These are phyloP conservation scores for Melanostigma gelatinosum DNA, from an alignment of 2,113 vertebrate genomes.

Conservation along the genomic window DNA sequence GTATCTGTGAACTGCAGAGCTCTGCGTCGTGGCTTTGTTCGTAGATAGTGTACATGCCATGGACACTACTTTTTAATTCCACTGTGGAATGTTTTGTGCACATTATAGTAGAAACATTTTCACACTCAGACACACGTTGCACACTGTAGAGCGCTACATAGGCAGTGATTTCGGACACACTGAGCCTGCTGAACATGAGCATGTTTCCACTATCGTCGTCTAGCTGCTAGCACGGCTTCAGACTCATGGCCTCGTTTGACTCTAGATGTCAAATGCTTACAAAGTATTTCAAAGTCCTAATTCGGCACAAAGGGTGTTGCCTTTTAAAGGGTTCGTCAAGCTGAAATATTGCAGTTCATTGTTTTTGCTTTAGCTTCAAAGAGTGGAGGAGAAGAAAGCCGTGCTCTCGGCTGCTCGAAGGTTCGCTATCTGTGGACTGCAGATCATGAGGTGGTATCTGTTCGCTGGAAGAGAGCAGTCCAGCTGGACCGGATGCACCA, in stretches of 20 bases:
- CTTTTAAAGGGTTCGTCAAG: slow-evolving; percentile 37
- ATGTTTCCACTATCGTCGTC: not conserved
- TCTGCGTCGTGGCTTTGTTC: no score
- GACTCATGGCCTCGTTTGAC: not conserved
- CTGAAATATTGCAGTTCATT: slow-evolving; percentile 52
- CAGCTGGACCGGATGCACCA: slow-evolving; percentile 37
- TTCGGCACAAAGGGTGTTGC: slow-evolving; percentile 31
- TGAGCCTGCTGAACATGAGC: not conserved
- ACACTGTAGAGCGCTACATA: not conserved
- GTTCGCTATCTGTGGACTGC: slow-evolving; percentile 61
- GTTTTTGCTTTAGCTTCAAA: slow-evolving; percentile 60
- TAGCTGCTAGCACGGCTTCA: not conserved
- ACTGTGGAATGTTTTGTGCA: not conserved
- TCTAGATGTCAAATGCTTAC: not conserved
- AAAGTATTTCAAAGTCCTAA: slow-evolving; percentile 53
- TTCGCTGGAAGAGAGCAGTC: slow-evolving; percentile 54
- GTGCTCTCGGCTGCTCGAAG: slow-evolving; percentile 41
- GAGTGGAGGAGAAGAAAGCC: slow-evolving; percentile 55
- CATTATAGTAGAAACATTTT: not conserved
- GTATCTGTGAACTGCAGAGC: no score
- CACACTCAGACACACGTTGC: not conserved
- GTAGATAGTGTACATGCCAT: no score
- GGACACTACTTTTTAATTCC: no score
- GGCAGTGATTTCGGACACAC: not conserved
- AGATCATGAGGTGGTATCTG: slow-evolving; percentile 77